A percentile compares a stretch with the other conserved stretches of the same genome.
phyloP scores from a whole-genome alignment of 2,797 vertebrate species.

The Hyperoplus lanceolatus region DNA sequence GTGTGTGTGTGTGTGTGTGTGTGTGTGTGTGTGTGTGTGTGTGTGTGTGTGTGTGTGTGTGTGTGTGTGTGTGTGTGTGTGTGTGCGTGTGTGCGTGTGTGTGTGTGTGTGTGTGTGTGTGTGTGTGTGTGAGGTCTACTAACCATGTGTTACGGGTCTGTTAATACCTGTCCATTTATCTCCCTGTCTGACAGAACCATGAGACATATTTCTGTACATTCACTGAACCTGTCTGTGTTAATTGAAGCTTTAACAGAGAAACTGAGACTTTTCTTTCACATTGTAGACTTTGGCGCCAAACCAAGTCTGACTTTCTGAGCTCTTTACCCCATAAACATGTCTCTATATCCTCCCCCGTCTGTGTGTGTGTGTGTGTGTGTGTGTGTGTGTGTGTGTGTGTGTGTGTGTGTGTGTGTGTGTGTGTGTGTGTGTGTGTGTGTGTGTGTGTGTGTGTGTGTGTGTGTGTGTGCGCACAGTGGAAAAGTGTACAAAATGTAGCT shows the following conservation, averaged over 20 bases:
- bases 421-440: no score
- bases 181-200: conserved; percentile 4
- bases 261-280: conserved; percentile 41
- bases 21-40: conserved; percentile 21
- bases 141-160: conserved; percentile 13
- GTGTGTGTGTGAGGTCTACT: conserved; percentile 40
- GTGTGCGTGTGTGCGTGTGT: not conserved
- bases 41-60: conserved; percentile 11
- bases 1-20: not conserved
- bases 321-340: conserved; percentile 48
- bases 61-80: conserved; percentile 12
- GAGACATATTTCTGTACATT: conserved; percentile 33
- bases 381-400: no score
- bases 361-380: not conserved
- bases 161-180: conserved; percentile 28
- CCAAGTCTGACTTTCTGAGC: conserved; percentile 36
- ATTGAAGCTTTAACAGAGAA: conserved; percentile 41
- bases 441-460: no score
- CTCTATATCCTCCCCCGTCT: conserved; percentile 16
- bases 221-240: conserved; percentile 36
- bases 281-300: conserved; percentile 28
- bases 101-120: conserved; percentile 1
- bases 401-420: no score
- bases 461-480: no score
- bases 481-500: no score